Base-by-base conservation (phyloP, 2,113 vertebrate species). In the Chinchilla lanigera region DNA sequence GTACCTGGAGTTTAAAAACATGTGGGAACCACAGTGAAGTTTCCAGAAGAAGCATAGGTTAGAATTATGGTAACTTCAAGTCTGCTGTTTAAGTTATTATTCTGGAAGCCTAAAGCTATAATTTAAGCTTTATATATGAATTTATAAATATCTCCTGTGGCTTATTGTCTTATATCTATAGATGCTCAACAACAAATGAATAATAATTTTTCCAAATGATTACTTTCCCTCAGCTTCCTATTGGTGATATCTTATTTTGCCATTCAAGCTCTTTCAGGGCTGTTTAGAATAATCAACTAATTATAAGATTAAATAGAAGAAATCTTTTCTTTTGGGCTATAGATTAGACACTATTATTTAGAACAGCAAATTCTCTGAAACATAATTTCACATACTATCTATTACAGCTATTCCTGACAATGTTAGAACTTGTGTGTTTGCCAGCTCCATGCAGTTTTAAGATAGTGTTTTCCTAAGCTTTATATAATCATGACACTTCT, bases 11-110 rank as follows among this genome's bases (percentile, higher is more conserved):
- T 91, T 93, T 60, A 61, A 60, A 96, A 67, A 58, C 28, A 67
- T 63, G 50, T 71, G 54, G 44, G 47, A 85, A 63, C 58, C 38
- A 84, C 50, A 33, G 7, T 83, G n/a, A 80, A 38, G 20, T 86
- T 94, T 80, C 19, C 58, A 65, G 19, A 22, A 84, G 47, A 92
- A 96, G 82, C 54, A 86, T 38, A 95, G 93, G n/a, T 52, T 52
- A 44, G 41, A 86, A 63, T 94, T 61, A n/a, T 7, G 17, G 3
- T 89, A 89, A 77, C 9, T 90, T 92, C 61, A 83, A 77, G 63
- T 60, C 52, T 78, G 61, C 52, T 86, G 5, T 30, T 92, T 8
- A 63, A 82, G 71, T 78, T 85, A 85, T 86, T 89, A 67, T 69
- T 89, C 50, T 88, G 44, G 9, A 2, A 95, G 26, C 14, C 71